A percentile compares a stretch with the other conserved stretches of the same genome.
phyloP scores from a whole-genome alignment of 2,888 invertebrate species.

The Acanthoscelides obtectus region DNA sequence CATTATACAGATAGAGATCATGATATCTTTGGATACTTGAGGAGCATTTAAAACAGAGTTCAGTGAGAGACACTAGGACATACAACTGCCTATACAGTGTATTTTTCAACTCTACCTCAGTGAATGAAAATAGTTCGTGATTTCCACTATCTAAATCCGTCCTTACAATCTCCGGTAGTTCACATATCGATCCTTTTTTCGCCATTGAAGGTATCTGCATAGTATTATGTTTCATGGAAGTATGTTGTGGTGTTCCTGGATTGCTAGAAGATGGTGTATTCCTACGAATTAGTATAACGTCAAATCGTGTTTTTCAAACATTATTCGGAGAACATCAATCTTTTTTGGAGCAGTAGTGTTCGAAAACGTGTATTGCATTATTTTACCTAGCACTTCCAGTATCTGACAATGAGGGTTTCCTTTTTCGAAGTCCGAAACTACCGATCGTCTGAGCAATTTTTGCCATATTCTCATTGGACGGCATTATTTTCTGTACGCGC shows the following conservation, averaged over 20 bases:
- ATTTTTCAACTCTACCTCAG: slow-evolving; percentile 50
- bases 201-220: slow-evolving; percentile 20
- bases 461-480: slow-evolving; percentile 47
- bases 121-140: slow-evolving; percentile 27
- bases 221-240: slow-evolving; percentile 28
- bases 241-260: slow-evolving; percentile 54
- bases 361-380: too few relatives aligned
- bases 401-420: slow-evolving; percentile 51
- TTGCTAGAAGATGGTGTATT: slow-evolving; percentile 58
- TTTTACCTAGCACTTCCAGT: slow-evolving; percentile 43
- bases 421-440: slow-evolving; percentile 56
- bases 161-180: slow-evolving; percentile 39
- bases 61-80: too few relatives aligned
- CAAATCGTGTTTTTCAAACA: too few relatives aligned
- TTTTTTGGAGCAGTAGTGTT: too few relatives aligned
- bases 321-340: too few relatives aligned
- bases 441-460: slow-evolving; percentile 46
- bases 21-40: neutral
- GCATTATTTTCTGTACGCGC: slow-evolving; percentile 48
- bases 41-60: too few relatives aligned
- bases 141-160: slow-evolving; percentile 30
- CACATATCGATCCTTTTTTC: slow-evolving; percentile 40
- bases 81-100: too few relatives aligned
- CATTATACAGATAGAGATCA: neutral
- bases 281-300: slow-evolving; percentile 31